phyloP scores from a whole-genome alignment of 2,888 invertebrate species.

The Philopedon plagiatum region DNA sequence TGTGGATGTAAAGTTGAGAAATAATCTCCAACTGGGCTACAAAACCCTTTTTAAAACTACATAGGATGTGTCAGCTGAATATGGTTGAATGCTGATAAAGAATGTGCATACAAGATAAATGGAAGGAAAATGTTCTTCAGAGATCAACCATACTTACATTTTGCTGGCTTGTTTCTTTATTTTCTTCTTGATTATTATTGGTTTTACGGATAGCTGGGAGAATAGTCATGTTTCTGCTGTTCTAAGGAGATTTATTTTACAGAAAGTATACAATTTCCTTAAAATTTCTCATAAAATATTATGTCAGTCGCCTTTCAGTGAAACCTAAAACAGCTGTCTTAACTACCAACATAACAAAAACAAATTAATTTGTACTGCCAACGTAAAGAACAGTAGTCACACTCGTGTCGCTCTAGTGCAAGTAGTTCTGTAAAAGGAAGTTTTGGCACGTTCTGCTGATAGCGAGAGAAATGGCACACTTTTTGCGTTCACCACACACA shows the following conservation, averaged over 20 bases:
- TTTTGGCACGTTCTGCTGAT: too few species aligned
- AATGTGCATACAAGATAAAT: conserved; percentile 36
- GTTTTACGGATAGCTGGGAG: conserved; percentile 66
- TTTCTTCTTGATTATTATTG: conserved; percentile 62
- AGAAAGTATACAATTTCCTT: conserved; percentile 1
- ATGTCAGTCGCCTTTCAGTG: conserved; percentile 25
- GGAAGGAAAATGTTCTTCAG: conserved; percentile 28
- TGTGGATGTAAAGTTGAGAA: background rate
- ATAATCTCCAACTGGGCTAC: background rate
- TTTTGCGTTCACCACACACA: too few species aligned
- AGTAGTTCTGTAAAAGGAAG: too few species aligned
- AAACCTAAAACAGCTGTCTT: conserved; percentile 31
- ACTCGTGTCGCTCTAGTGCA: too few species aligned
- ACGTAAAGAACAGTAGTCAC: background rate
- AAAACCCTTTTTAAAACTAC: conserved; percentile 7
- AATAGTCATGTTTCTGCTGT: conserved; percentile 65
- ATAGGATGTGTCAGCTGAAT: conserved; percentile 4
- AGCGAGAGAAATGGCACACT: too few species aligned
- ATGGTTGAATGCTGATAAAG: conserved; percentile 28
- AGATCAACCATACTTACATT: conserved; percentile 61
- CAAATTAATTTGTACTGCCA: background rate
- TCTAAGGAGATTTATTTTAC: background rate
- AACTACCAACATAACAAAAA: conserved; percentile 28
- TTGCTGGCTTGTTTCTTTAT: conserved; percentile 63
- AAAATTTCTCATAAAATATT: conserved; percentile 28